A percentile compares a stretch with the other conserved stretches of the same genome.
phyloP scores from a whole-genome alignment of 92 coral and sea anemone species.

The Palythoa grandis region DNA sequence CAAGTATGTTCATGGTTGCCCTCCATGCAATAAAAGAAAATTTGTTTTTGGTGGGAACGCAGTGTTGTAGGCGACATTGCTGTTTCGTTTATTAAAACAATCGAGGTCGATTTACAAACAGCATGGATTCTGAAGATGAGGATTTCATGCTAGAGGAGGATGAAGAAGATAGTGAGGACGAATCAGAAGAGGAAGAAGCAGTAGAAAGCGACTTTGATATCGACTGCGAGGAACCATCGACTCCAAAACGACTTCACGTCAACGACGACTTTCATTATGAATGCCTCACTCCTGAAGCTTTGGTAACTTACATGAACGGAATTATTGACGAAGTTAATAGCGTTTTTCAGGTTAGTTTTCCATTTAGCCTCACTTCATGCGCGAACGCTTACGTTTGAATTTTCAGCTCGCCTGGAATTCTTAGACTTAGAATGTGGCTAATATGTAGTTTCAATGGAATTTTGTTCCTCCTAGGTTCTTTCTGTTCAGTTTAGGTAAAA shows the following conservation, averaged over 20 bases:
- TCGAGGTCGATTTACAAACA: background rate
- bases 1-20: slow-evolving; percentile 75
- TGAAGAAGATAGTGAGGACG: slow-evolving; percentile 78
- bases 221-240: slow-evolving; percentile 92
- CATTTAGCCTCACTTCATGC: background rate
- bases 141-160: slow-evolving; percentile 86
- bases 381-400: too few species aligned
- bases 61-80: background rate
- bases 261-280: slow-evolving; percentile 98
- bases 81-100: background rate
- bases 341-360: slow-evolving; percentile 88
- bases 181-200: slow-evolving; percentile 82
- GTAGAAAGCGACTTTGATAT: slow-evolving; percentile 92
- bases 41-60: slow-evolving; percentile 28
- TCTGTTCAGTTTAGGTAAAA: background rate
- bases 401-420: background rate
- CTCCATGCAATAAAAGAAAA: slow-evolving; percentile 66
- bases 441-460: background rate
- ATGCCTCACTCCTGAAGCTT: slow-evolving; percentile 94
- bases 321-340: slow-evolving; percentile 97
- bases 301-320: slow-evolving; percentile 94
- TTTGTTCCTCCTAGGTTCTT: background rate
- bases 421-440: background rate
- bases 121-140: slow-evolving; percentile 97
- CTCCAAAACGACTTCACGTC: slow-evolving; percentile 85